Conservation (phyloP, 2,888 invertebrate species). For the Acleris sparsana region DNA sequence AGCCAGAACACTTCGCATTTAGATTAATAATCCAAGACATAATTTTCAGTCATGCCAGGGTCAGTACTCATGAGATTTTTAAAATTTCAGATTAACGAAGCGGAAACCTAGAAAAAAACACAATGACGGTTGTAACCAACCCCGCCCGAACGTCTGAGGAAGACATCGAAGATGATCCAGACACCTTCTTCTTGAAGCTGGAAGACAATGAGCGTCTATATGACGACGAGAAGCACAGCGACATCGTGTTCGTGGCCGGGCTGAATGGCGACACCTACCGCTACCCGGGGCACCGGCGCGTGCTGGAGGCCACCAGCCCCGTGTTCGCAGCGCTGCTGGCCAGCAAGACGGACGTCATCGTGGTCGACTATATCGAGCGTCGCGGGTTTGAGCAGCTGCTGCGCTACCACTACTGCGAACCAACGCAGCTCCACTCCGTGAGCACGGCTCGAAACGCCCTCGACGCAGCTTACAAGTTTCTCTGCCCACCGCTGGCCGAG, state of each 20-base stretch:
- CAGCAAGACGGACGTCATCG: constrained; percentile 71
- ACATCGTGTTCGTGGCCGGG: constrained; percentile 86
- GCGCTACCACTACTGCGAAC: constrained; percentile 86
- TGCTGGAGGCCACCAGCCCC: constrained; percentile 85
- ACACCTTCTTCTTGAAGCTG: constrained; percentile 46
- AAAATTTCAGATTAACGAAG: constrained; percentile 57
- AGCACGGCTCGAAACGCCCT: constrained; percentile 87
- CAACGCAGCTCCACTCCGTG: constrained; percentile 84
- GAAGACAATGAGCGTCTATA: constrained; percentile 69
- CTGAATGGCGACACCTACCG: constrained; percentile 86
- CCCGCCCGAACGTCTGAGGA: constrained; percentile 67
- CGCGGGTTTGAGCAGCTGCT: constrained; percentile 87
- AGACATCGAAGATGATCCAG: constrained; percentile 56
- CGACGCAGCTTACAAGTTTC: constrained; percentile 89
- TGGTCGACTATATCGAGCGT: constrained; percentile 85
- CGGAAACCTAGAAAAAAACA: constrained; percentile 44
- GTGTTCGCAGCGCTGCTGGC: constrained; percentile 85
- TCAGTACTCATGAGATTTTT: constrained; percentile 27
- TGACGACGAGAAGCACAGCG: constrained; percentile 82
- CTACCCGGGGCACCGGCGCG: constrained; percentile 86
- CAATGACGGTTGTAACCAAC: constrained; percentile 78
- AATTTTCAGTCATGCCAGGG: no score
- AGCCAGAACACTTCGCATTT: not conserved
- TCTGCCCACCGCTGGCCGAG: constrained; percentile 87
- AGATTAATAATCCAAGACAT: not conserved